Base-by-base conservation (phyloP, 2,113 vertebrate genomes). In the Chlorodrepanis virens region DNA sequence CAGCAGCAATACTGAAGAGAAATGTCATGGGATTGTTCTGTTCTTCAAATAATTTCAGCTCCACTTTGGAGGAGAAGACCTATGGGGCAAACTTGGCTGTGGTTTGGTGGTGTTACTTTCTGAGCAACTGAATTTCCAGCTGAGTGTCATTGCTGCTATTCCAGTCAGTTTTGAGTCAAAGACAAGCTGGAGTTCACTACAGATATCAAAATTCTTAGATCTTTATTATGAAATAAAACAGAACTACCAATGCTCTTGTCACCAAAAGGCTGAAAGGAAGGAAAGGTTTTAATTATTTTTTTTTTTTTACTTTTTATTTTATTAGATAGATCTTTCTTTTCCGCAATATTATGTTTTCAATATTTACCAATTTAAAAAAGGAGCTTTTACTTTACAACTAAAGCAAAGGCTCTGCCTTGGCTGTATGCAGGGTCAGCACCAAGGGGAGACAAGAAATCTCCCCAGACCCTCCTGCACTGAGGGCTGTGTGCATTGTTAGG, bases 61-160 rank as follows among this genome's bases (percentile, higher is more conserved):
- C 59, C 8, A 11, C 59, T 93, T 94, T 90, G 19, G 42, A 76
- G 37, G 49, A 93, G 47, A 76, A 37, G 49, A 82, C 19, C 57
- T 64, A 6, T 12, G 64, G 16, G 71, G 40, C 54, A 86, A 64
- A 31, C 23, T 25, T 69, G 67, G 50, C 23, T 81, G 6, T 33
- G 29, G 23, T 50, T 53, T 67, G 54, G 50, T 61, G 83, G 47
- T 74, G 22, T 39, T 20, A 5, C 49, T 80, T 74, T 87, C 86
- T 52, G 71, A 90, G 29, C 69, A 31, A 50, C 60, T 71, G 72
- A 20, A 60, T 89, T 94, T 93, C 77, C 61, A 92, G 45, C 68
- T 77, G 76, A 39, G 24, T 57, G 28, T 27, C 7, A 0, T 40
- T n/a, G n/a, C 68, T 94, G 59, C 28, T 80, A 20, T 86, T 93